Conservation (phyloP, 1,140 invertebrate species). For the Papilio machaon region DNA sequence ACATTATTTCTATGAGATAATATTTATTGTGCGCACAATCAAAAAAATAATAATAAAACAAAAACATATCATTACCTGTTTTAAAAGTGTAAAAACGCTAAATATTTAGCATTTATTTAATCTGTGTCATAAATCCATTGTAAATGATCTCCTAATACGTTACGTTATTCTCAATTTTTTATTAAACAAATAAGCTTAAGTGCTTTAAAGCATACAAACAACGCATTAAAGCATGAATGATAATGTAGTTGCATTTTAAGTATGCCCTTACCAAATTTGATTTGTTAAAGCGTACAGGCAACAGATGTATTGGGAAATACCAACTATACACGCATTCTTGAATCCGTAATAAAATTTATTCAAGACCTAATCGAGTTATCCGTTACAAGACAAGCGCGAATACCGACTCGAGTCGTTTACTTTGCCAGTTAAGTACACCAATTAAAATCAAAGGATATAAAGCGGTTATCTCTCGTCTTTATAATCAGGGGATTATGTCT, state of each 20-base stretch:
- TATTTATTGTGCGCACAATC: constrained; percentile 1
- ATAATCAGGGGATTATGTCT: constrained; percentile 67
- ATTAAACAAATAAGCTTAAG: neutral
- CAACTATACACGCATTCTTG: constrained; percentile 38
- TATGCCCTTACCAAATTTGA: constrained; percentile 30
- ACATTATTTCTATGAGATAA: constrained; percentile 64
- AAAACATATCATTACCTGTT: neutral
- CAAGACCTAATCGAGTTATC: constrained; percentile 39
- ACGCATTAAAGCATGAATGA: neutral
- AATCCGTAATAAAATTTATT: constrained; percentile 40
- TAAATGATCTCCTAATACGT: too few relatives aligned
- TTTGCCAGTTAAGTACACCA: constrained; percentile 43
- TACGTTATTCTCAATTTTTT: too few relatives aligned
- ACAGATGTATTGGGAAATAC: constrained; percentile 32
- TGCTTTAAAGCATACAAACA: neutral
- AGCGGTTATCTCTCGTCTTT: constrained; percentile 62
- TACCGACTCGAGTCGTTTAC: constrained; percentile 31
- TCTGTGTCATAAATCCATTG: too few relatives aligned
- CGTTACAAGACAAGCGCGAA: constrained; percentile 32
- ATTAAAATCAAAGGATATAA: constrained; percentile 63
- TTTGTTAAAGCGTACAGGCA: constrained; percentile 8
- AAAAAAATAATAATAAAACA: neutral
- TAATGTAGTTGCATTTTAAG: constrained; percentile 26
- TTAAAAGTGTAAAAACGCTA: too few relatives aligned
- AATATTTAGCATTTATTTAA: too few relatives aligned